Evolutionary conservation across 2,797 vertebrate genomes (phyloP), one percentile per base, ranked within the genome.

Genomic region (Chloroceryle amazona): DNA sequence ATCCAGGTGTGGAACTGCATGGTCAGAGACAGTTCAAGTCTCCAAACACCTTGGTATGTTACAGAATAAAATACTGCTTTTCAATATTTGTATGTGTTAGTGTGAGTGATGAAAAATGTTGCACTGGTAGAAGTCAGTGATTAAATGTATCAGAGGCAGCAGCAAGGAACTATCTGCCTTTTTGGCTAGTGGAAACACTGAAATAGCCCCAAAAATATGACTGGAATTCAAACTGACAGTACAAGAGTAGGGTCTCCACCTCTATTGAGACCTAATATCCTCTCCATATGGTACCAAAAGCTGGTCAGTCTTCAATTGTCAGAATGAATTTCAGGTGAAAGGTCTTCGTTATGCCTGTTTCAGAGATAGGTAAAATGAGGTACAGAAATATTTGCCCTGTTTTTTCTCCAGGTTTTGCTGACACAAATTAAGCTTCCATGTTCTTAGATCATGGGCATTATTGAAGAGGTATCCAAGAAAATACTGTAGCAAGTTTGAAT

Each of bases 341-440:
- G 9, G 7, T 13, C 21, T 67, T 61, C 46, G 31, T 6, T 13
- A 2, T 26, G 8, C 11, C 33, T 26, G 5, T 41, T 65, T 82
- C 55, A 82, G 49, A 51, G 44, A 12, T 0, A 49, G 33, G 47
- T 51, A 90, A 82, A 57, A 16, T 57, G 41, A 83, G 46, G 33
- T 63, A 65, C 5, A 73, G 37, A 86, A 84, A 16, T 1, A 35
- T 9, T 70, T 67, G 6, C 10, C 39, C 12, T 26, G 18, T 1
- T 39, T 74, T 90, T 37, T 79, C 73, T 33, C 29, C 35, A 58
- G 5, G 6, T 72, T 67, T 65, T 79, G 21, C 35, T 86, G 29
- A 17, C 6, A 2, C 31, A 71, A n/a, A 71, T 74, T 23, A 60
- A 63, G n/a, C 61, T 74, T 33, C 18, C 16, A 4, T 0, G 0